Base-by-base conservation (phyloP, 2,113 vertebrate genomes). In the Laticauda laticaudata region DNA sequence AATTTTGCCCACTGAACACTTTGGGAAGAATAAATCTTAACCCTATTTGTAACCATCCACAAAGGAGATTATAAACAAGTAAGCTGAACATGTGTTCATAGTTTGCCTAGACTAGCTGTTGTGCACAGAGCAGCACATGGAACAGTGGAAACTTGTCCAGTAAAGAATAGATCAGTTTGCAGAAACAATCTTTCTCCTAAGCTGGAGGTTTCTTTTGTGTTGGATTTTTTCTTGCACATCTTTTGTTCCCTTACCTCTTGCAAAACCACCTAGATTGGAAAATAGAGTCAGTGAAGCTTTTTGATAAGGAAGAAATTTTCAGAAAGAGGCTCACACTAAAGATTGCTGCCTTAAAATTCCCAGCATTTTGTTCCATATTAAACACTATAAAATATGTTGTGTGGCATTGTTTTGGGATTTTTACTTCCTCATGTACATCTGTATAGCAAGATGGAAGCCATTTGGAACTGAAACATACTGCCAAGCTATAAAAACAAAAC, bases 391-490 rank as follows among this genome's bases (percentile, higher is more conserved):
- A 57, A 81, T 34, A 75, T 59, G 43, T 20, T 53, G 12, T 56
- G 85, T 29, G 8, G 29, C 39, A 55, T 45, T 69, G 10, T n/a
- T 88, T 54, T 39, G 34, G 61, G n/a, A 29, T 24, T 56, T 88
- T 55, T 75, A 93, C 51, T 64, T 87, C 3, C 8, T 88, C 26
- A 0, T 57, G 14, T 59, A 14, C 29, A 88, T 89, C 90, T 93
- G 29, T 29, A 39, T 15, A 51, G 54, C 86, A 87, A 91, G 43
- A 91, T 57, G 56, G 55, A 56, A 54, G 90, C 86, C 26, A 92
- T 91, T 91, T 90, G 64, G 64, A n/a, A 39, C 89, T 87, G 69
- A 93, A 93, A 24, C 23, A n/a, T 88, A 51, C 93, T 2, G 64
- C 88, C 61, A 54, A 59, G 54, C 64, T 90, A 9, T 53, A 91